Percentiles rank a stretch among this genome's conserved stretches.
These are phyloP conservation scores for Xerus inauris DNA, from an alignment of 2,113 vertebrate genomes.

Conservation along the genomic window DNA sequence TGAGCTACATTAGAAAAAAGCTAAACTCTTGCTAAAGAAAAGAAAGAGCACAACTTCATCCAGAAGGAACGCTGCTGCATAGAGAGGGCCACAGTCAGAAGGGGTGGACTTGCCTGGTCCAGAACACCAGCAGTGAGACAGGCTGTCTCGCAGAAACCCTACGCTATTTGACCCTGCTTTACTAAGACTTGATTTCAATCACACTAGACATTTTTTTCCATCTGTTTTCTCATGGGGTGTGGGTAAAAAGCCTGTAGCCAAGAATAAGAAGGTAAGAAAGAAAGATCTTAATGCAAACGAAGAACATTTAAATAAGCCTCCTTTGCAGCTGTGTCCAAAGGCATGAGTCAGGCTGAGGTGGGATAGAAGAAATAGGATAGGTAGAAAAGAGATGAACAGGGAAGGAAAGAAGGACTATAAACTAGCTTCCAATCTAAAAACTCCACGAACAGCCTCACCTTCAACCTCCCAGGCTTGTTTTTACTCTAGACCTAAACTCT, in stretches of 20 bases:
- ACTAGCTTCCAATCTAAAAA: no score
- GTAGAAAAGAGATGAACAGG: no score
- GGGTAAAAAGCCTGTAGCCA: background rate
- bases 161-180: background rate
- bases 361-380: no score
- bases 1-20: background rate
- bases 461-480: no score
- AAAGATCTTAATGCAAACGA: background rate
- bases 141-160: fast-evolving
- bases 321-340: background rate
- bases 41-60: background rate
- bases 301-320: slow-evolving; percentile 10
- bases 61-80: background rate
- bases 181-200: background rate
- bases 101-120: no score
- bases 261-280: background rate
- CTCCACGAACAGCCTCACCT: no score
- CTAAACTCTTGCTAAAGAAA: background rate
- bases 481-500: no score
- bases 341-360: background rate
- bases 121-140: background rate
- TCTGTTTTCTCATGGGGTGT: background rate
- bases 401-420: no score
- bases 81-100: background rate
- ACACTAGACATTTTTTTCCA: background rate